phyloP scores from a whole-genome alignment of 2,888 invertebrate genomes.

The Cylindroiulus punctatus region DNA sequence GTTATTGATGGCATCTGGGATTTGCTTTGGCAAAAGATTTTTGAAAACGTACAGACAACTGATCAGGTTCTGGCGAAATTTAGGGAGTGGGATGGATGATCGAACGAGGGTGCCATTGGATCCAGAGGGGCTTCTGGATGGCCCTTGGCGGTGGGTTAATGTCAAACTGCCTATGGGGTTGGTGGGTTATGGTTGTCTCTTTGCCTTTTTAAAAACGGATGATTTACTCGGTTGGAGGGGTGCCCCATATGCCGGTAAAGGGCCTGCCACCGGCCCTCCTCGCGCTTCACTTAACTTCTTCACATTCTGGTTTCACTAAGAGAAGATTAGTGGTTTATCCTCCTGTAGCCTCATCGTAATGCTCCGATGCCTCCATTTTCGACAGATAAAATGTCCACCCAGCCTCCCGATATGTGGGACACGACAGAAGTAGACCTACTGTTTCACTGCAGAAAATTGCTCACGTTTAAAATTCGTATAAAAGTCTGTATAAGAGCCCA shows the following conservation, averaged over 20 bases:
- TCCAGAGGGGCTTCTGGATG: neutral
- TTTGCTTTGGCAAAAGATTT: conserved; percentile 10
- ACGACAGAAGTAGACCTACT: neutral
- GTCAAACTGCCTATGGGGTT: neutral
- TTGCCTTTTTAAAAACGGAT: conserved; percentile 46
- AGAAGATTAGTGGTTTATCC: conserved; percentile 54
- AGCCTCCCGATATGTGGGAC: neutral
- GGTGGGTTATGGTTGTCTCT: conserved; percentile 47
- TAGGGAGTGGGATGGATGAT: conserved; percentile 27
- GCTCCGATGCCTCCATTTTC: conserved; percentile 44
- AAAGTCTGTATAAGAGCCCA: neutral
- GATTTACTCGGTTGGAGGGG: conserved; percentile 48
- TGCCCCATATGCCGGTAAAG: conserved; percentile 47
- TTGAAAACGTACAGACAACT: conserved; percentile 4
- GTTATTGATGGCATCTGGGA: conserved; percentile 42
- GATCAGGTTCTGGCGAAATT: neutral
- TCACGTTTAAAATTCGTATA: conserved; percentile 11
- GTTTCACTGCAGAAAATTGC: neutral
- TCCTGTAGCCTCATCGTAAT: conserved; percentile 47
- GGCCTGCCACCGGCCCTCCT: conserved; percentile 14
- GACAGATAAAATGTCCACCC: conserved; percentile 41
- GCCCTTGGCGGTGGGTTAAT: conserved; percentile 44
- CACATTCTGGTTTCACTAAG: conserved; percentile 49
- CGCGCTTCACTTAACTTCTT: conserved; percentile 53
- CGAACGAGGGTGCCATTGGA: neutral